phyloP scores from a whole-genome alignment of 2,113 vertebrate species.

The Lathamus discolor region DNA sequence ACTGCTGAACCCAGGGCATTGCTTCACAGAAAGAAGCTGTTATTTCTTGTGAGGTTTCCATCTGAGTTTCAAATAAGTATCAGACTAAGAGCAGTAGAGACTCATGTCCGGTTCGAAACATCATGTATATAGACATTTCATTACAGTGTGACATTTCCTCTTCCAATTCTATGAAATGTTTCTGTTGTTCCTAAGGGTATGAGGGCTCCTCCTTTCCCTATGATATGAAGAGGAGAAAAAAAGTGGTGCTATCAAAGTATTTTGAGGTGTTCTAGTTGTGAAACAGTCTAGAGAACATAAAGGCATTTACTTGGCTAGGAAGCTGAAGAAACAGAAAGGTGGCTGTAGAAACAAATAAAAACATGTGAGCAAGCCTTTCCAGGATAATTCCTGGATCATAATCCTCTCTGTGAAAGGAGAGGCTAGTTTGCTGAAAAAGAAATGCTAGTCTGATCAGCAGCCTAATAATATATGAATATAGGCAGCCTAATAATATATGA shows the following conservation, averaged over 20 bases:
- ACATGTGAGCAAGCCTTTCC: not conserved
- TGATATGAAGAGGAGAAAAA: not conserved
- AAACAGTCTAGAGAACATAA: not conserved
- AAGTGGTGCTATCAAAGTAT: rapidly evolving
- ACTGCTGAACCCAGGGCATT: too few species aligned
- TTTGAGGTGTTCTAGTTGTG: not conserved
- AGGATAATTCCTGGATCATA: not conserved
- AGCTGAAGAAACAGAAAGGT: not conserved
- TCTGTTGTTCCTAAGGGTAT: not conserved
- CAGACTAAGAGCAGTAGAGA: not conserved
- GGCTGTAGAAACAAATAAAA: not conserved
- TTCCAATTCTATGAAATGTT: not conserved
- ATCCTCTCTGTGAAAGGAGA: not conserved
- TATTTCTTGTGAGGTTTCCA: not conserved
- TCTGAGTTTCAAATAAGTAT: not conserved
- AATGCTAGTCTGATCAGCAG: not conserved
- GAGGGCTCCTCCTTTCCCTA: not conserved
- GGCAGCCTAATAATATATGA: not conserved
- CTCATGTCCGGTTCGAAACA: not conserved
- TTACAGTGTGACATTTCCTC: not conserved
- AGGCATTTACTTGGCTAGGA: not conserved
- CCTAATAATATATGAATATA: not conserved
- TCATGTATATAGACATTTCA: not conserved
- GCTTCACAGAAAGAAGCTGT: not conserved
- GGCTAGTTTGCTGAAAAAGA: not conserved